phyloP scores from a whole-genome alignment of 1,140 invertebrate genomes.

The Camponotus vicinus region DNA sequence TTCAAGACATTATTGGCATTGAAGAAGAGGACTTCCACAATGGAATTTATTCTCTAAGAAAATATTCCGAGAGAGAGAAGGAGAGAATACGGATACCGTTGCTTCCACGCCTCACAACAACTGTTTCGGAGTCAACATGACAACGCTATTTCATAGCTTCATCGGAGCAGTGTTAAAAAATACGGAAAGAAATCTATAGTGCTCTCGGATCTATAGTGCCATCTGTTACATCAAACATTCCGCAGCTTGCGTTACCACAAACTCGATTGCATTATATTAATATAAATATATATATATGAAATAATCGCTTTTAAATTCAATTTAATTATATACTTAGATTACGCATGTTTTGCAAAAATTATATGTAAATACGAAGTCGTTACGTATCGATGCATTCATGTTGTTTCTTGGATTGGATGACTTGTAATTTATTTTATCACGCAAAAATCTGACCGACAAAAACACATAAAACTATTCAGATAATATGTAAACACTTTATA shows the following conservation, averaged over 20 bases:
- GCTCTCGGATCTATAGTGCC: background rate
- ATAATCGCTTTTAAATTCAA: conserved; percentile 36
- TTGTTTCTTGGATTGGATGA: background rate
- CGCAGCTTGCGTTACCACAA: background rate
- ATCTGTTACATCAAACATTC: conserved; percentile 29
- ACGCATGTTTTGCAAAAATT: background rate
- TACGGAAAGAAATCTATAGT: conserved; percentile 56
- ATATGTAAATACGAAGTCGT: background rate
- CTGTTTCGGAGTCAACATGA: conserved; percentile 64
- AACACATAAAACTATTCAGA: background rate
- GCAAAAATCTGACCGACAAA: background rate
- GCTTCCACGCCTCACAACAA: conserved; percentile 65
- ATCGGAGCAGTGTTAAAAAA: conserved; percentile 24
- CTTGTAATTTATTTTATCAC: background rate
- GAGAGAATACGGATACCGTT: conserved; percentile 64
- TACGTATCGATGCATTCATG: background rate
- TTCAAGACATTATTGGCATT: background rate
- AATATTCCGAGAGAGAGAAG: conserved; percentile 53
- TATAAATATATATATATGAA: background rate
- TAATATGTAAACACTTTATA: background rate
- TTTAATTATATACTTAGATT: conserved; percentile 19
- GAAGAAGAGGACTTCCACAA: background rate
- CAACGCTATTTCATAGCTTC: conserved; percentile 61
- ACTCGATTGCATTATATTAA: background rate
- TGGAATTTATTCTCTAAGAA: conserved; percentile 58